phyloP scores from a whole-genome alignment of 2,113 vertebrate species.

The Crotalus tigris region DNA sequence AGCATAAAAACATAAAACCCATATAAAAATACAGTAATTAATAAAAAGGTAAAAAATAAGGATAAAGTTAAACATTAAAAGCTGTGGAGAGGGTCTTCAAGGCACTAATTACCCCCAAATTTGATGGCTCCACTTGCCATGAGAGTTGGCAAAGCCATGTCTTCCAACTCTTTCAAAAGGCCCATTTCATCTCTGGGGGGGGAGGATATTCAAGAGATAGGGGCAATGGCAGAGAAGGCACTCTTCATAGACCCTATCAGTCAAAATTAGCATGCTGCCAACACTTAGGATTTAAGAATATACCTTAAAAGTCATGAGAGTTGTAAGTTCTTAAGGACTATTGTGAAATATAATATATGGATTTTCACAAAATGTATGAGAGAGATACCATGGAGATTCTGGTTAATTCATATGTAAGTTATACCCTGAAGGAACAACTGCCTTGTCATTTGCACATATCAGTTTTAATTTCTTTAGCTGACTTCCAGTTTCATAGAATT shows the following conservation, averaged over 20 bases:
- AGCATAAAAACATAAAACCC: background rate
- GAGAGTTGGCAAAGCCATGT: background rate
- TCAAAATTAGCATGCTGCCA: background rate
- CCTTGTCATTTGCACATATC: slow-evolving; percentile 22
- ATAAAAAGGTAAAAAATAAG: background rate
- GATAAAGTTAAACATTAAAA: background rate
- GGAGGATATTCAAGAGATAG: background rate
- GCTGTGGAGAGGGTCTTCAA: background rate
- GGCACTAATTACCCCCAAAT: background rate
- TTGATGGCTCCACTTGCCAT: background rate
- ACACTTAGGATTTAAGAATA: slow-evolving; percentile 9
- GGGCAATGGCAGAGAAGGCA: background rate
- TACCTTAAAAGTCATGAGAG: slow-evolving; percentile 9
- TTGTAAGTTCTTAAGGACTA: slow-evolving; percentile 12
- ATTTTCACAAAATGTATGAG: background rate
- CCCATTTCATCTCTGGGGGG: background rate
- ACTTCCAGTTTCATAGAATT: slow-evolving; percentile 47
- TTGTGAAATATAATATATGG: background rate
- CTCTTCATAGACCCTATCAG: background rate
- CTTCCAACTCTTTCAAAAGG: background rate
- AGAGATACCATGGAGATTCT: slow-evolving; percentile 12
- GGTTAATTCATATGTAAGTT: background rate
- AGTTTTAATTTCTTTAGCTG: slow-evolving; percentile 51
- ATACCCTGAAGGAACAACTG: slow-evolving; percentile 26
- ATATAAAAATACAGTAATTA: background rate